Evolutionary conservation across 2,888 invertebrate genomes (phyloP), one percentile per base, ranked within the genome.

Genomic region (Pandemis corylana): DNA sequence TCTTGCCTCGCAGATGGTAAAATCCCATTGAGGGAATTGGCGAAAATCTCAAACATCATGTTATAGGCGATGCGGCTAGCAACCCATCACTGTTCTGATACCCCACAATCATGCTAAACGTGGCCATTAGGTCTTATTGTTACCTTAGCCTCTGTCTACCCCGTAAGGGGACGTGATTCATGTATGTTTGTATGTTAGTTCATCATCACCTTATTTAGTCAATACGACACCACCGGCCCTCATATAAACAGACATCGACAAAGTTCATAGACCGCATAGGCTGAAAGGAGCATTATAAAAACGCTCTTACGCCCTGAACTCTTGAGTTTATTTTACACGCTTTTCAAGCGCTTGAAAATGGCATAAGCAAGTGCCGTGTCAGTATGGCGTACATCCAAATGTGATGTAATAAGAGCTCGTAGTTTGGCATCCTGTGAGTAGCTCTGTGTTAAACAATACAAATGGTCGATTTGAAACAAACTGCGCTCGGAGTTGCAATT

Each of bases 391-490:
- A 71, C 76, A 73, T 84, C 83, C 83, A 83, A 84, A 81, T 80
- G 79, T 80, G 78, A 81, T 75, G 79, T 80, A 80, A 82, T 81
- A 80, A 78, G 74, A 77, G 76, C 69, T 69, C 70, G 76, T 77
- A 79, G 68, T 76, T 77, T 78, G 76, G 77, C 75, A 76, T 76
- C 63, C 76, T 73, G 36, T 81, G 78, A 80, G 78, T 78, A 83
- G 59, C 59, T 59, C 82, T 83, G 81, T 83, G 77, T 79, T 56
- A 79, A 81, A 78, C 79, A 79, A 77, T 79, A 76, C 75, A 69
- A 80, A 82, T 78, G 81, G 78, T 79, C 84, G 78, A 86, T 88
- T 88, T 84, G 82, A 85, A 82, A 81, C 80, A 72, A 81, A 84
- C 80, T 78, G 76, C 76, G 13, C 7, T 51, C 51, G 51, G 51